Evolutionary conservation across 1,140 invertebrate genomes (phyloP), one percentile per base, ranked within the genome.

Genomic region (Paraescarpia echinospica): DNA sequence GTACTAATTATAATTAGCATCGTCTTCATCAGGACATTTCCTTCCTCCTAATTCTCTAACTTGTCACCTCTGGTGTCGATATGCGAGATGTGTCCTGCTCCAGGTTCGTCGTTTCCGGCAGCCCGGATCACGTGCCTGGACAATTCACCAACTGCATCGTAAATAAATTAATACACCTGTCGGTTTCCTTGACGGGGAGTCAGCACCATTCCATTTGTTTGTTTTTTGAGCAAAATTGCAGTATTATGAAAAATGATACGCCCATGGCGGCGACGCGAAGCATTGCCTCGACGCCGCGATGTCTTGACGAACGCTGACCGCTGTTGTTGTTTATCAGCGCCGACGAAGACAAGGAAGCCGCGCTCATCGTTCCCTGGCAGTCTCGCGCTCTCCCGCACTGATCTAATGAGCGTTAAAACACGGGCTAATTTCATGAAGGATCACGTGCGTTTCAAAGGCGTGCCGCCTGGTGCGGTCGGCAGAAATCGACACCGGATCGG

Each of bases 401-500:
- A 77, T 77, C 59, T 77, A 77, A 77, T 77, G 59, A 77, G 59
- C 59, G 59, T 77, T 77, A 77, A 77, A 77, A 77, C 59, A 77
- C 59, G 59, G 59, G 59, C 59, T 77, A 77, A 77, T 77, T 77
- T 77, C 59, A 77, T 77, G 59, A 77, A 77, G 59, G 59, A 77
- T 77, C 59, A 77, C 59, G 59, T 77, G 59, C 14, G 22, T 77
- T 77, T 77, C 59, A 77, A 77, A 77, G 59, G 59, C 59, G 59
- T 27, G 59, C 59, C 59, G 59, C 59, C 59, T 27, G 59, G 59
- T 31, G 59, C 59, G 59, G 2, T 77, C 18, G 59, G 18, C 18
- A 77, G 59, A 77, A 77, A 77, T 77, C 59, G 59, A 77, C 59
- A 77, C 59, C 59, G 59, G 59, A 77, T 77, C 59, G 59, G 18